These are phyloP conservation scores for Drosophila prolongata DNA, from an alignment of 2,888 invertebrate genomes.

Conservation along the genomic window DNA sequence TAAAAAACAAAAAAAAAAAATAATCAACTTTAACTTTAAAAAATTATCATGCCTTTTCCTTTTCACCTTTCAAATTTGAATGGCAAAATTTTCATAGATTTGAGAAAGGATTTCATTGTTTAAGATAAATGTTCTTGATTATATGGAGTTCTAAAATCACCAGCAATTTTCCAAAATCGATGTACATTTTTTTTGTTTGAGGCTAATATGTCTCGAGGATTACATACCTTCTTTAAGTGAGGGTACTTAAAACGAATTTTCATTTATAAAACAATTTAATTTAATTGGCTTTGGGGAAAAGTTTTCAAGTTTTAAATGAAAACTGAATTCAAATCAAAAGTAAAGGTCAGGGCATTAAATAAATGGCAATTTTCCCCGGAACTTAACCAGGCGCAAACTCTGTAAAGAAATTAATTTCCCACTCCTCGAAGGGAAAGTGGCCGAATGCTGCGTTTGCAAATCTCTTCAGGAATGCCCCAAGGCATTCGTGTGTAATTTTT, in stretches of 20 bases:
- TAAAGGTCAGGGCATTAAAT: slow-evolving; percentile 46
- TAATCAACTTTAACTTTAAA: too few species aligned
- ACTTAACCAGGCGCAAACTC: slow-evolving; percentile 42
- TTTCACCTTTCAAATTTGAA: too few species aligned
- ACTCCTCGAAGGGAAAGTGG: slow-evolving; percentile 2
- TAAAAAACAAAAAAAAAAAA: too few species aligned
- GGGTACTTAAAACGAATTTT: neutral
- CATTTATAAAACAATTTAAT: slow-evolving; percentile 33
- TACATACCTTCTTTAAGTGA: neutral
- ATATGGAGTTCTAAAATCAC: too few species aligned
- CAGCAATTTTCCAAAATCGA: too few species aligned
- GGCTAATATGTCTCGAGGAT: neutral
- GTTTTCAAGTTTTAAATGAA: slow-evolving; percentile 36
- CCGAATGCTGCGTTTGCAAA: slow-evolving; percentile 28
- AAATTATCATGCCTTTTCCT: too few species aligned
- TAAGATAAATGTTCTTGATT: too few species aligned
- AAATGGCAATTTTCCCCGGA: slow-evolving; percentile 44
- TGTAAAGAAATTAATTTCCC: slow-evolving; percentile 45
- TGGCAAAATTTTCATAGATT: too few species aligned
- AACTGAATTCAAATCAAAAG: slow-evolving; percentile 42
- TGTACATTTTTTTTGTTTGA: too few species aligned
- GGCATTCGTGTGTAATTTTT: slow-evolving; percentile 70
- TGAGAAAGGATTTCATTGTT: too few species aligned
- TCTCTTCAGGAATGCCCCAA: slow-evolving; percentile 35
- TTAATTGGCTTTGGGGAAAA: slow-evolving; percentile 40